A percentile compares a stretch with the other conserved stretches of the same genome.
Evolutionary conservation across 2,888 invertebrate species (phyloP).

Genomic region (Frankliniella intonsa): DNA sequence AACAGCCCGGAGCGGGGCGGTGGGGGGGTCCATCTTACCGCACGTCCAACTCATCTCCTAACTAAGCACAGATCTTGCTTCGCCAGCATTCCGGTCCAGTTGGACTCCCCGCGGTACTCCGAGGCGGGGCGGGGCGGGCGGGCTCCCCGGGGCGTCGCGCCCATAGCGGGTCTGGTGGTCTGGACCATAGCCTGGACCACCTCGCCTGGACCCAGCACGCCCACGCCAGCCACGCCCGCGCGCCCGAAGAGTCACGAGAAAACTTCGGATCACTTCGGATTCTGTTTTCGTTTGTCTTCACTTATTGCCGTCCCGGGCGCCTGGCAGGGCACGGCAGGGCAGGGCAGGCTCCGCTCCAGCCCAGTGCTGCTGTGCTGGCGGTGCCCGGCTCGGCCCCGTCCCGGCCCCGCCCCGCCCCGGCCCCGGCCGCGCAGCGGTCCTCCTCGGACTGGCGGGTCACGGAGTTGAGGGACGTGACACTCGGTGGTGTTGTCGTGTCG

Average conservation of each 20-base stretch:
- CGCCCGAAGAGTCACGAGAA: background rate
- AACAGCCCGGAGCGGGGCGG: background rate
- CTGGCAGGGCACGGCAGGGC: background rate
- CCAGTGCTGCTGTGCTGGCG: background rate
- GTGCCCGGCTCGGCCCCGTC: background rate
- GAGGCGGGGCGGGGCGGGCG: background rate
- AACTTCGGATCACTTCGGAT: slow-evolving; percentile 1
- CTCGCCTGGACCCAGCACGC: too few species aligned
- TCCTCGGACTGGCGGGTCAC: background rate
- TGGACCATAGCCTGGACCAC: background rate
- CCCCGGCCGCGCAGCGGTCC: background rate
- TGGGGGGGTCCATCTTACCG: background rate
- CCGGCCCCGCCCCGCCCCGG: background rate
- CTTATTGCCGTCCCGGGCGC: background rate
- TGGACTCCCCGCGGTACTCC: background rate
- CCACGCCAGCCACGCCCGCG: too few species aligned
- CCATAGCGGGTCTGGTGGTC: background rate
- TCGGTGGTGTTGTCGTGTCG: too few species aligned
- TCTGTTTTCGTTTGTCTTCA: slow-evolving; percentile 10
- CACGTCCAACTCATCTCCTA: background rate
- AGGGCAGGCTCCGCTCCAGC: background rate
- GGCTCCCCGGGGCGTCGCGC: background rate
- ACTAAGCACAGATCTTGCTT: background rate
- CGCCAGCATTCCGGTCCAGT: background rate
- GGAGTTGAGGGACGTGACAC: slow-evolving; percentile 4